Conservation (phyloP, 2,888 invertebrate genomes). For the Caenorhabditis imperialis region DNA sequence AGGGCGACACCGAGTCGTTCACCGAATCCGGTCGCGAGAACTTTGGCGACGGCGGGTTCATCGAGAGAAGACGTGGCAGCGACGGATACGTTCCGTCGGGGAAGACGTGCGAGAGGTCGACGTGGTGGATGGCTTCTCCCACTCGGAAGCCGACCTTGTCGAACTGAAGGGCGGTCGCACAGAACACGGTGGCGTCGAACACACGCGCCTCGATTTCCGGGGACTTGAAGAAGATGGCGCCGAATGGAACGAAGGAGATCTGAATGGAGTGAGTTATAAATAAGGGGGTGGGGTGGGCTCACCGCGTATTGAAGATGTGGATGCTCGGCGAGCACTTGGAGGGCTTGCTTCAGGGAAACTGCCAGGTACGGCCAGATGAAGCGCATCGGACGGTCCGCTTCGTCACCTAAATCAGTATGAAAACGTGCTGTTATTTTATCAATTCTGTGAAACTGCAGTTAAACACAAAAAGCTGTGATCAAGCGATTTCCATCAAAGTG, state of each 20-base stretch:
- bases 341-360: conserved; percentile 50
- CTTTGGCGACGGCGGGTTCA: conserved; percentile 55
- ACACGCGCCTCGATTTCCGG: conserved; percentile 56
- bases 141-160: conserved; percentile 54
- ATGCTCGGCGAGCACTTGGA: conserved; percentile 55
- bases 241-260: conserved; percentile 60
- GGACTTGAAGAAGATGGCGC: conserved; percentile 49
- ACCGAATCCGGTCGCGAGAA: conserved; percentile 54
- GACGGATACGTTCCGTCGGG: conserved; percentile 60
- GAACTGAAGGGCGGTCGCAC: conserved; percentile 49
- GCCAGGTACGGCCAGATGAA: conserved; percentile 59
- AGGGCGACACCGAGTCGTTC: conserved; percentile 32
- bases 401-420: conserved; percentile 28
- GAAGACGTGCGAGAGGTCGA: conserved; percentile 49
- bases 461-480: too few relatives aligned
- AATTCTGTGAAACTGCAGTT: not conserved
- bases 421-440: not conserved
- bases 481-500: too few relatives aligned
- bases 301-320: conserved; percentile 55
- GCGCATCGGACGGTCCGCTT: conserved; percentile 45
- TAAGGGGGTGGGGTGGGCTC: not conserved
- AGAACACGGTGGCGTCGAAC: conserved; percentile 59
- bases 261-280: conserved; percentile 8
- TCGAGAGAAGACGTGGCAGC: conserved; percentile 45
- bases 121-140: conserved; percentile 47